Conservation (phyloP, 30 jellyfish, hydroid and myxozoan species). For the Hydra vulgaris region DNA sequence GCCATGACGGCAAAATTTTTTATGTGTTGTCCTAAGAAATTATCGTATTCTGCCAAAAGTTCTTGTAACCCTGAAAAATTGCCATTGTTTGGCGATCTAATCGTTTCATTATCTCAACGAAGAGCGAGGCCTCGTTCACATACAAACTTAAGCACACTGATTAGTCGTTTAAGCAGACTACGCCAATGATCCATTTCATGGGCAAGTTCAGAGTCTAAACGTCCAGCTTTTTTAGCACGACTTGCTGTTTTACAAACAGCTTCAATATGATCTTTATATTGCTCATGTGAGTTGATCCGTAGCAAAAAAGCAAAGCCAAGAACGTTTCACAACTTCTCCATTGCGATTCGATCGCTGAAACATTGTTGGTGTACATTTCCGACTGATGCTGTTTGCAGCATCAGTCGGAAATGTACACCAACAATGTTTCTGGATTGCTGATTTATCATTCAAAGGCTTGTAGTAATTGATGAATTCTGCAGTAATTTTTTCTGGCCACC, state of each 20-base stretch:
- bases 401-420: too few relatives aligned
- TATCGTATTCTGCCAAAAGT: constrained; percentile 6
- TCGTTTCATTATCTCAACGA: not conserved
- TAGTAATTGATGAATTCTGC: not conserved
- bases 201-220: not conserved
- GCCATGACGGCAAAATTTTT: not conserved
- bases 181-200: not conserved
- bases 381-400: not conserved
- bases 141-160: not conserved
- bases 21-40: not conserved
- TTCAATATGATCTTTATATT: not conserved
- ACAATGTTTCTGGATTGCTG: not conserved
- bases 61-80: not conserved
- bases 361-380: not conserved
- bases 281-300: not conserved
- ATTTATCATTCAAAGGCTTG: not conserved
- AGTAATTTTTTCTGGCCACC: not conserved
- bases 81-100: not conserved
- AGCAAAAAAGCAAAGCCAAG: too few relatives aligned
- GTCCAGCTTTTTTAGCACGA: not conserved
- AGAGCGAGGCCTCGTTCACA: not conserved
- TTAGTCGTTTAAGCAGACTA: not conserved
- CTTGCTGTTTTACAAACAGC: not conserved
- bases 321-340: not conserved
- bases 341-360: not conserved